These are phyloP conservation scores for Phrixothrix hirtus DNA, from an alignment of 2,888 invertebrate species.

Conservation along the genomic window DNA sequence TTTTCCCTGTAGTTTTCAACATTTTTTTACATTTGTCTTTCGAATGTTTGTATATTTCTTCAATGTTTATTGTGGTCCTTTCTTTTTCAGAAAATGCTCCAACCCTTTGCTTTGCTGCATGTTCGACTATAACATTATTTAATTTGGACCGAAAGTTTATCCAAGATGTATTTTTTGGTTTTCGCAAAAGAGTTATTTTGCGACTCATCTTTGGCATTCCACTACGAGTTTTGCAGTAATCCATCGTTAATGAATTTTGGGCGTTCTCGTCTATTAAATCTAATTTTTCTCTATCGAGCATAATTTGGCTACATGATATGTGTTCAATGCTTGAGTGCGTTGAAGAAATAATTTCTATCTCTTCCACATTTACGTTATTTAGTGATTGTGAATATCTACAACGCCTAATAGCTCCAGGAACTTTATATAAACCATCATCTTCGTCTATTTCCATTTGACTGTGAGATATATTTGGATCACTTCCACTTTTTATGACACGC, in stretches of 20 bases:
- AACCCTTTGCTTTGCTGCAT: constrained; percentile 51
- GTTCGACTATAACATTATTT: constrained; percentile 48
- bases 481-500: constrained; percentile 47
- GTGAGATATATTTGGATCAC: constrained; percentile 49
- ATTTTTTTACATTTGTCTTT: constrained; percentile 53
- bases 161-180: constrained; percentile 49
- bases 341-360: constrained; percentile 39
- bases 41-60: constrained; percentile 53
- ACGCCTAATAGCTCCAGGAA: constrained; percentile 46
- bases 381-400: constrained; percentile 50
- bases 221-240: constrained; percentile 45
- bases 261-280: constrained; percentile 10
- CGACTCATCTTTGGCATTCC: constrained; percentile 45
- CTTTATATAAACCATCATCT: constrained; percentile 51
- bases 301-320: constrained; percentile 49
- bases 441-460: constrained; percentile 35
- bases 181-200: constrained; percentile 42
- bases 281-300: constrained; percentile 8
- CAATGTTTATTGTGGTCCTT: constrained; percentile 47
- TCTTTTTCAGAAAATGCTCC: constrained; percentile 50
- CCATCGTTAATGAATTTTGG: constrained; percentile 38
- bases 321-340: constrained; percentile 51
- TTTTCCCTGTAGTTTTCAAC: constrained; percentile 49
- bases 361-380: constrained; percentile 49
- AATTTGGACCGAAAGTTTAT: constrained; percentile 49